These are phyloP conservation scores for Clunio marinus DNA, from an alignment of 2,888 invertebrate genomes.

Conservation along the genomic window DNA sequence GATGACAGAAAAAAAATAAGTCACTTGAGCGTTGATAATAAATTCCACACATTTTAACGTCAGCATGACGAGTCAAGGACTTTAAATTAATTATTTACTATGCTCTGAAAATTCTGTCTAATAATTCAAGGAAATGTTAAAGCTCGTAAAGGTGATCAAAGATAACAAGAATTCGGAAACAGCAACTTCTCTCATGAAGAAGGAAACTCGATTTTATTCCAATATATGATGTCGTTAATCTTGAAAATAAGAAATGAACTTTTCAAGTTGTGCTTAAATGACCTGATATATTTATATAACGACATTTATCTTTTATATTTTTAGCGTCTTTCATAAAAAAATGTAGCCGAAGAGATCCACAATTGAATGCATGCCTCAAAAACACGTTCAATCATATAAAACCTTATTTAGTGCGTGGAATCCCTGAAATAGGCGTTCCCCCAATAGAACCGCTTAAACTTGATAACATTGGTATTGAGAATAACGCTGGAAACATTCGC, in stretches of 20 bases:
- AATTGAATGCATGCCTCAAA: slow-evolving; percentile 62
- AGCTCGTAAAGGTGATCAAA: too few relatives aligned
- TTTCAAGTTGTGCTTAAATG: not conserved
- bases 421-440: slow-evolving; percentile 67
- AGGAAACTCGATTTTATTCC: not conserved
- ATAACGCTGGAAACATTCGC: slow-evolving; percentile 70
- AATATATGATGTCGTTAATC: not conserved
- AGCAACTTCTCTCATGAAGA: not conserved
- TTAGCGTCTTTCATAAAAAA: slow-evolving; percentile 69
- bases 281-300: not conserved
- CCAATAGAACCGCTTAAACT: slow-evolving; percentile 70
- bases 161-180: not conserved
- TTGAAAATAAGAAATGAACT: not conserved
- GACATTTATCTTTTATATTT: slow-evolving; percentile 45
- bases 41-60: too few relatives aligned
- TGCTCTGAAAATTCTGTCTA: too few relatives aligned
- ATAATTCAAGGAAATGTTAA: too few relatives aligned
- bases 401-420: slow-evolving; percentile 65
- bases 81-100: too few relatives aligned
- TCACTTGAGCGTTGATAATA: too few relatives aligned
- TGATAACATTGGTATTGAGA: slow-evolving; percentile 69
- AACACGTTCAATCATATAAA: slow-evolving; percentile 68
- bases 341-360: slow-evolving; percentile 64
- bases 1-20: too few relatives aligned
- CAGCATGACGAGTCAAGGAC: too few relatives aligned